A percentile compares a stretch with the other conserved stretches of the same genome.
Conservation (phyloP, 2,797 vertebrate species). For the Ceryle rudis region DNA sequence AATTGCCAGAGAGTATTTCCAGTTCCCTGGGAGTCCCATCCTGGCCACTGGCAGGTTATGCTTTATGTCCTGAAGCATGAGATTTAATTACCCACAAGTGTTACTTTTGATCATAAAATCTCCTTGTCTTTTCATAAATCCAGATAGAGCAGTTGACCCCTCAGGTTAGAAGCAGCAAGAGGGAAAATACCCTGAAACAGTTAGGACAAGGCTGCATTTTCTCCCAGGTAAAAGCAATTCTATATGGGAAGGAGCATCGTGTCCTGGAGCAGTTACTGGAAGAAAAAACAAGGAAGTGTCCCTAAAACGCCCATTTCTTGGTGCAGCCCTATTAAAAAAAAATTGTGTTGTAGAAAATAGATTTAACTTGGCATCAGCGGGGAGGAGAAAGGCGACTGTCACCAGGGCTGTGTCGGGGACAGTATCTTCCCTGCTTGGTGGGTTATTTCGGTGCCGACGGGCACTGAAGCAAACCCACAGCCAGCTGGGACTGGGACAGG, state of each 20-base stretch:
- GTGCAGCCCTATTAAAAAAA: not conserved
- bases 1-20: constrained; percentile 65
- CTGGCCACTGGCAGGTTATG: constrained; percentile 38
- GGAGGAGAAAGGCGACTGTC: not conserved
- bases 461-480: not conserved
- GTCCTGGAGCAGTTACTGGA: fast-evolving
- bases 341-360: not conserved
- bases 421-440: fast-evolving
- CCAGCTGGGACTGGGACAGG: fast-evolving
- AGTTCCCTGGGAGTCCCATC: constrained; percentile 52
- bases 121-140: not conserved
- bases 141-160: not conserved
- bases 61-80: constrained; percentile 49
- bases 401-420: not conserved
- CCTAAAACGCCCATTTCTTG: fast-evolving
- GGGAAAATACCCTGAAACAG: not conserved
- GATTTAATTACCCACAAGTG: constrained; percentile 64
- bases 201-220: not conserved
- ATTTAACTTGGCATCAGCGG: not conserved
- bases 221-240: not conserved
- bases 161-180: not conserved
- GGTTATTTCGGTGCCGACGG: not conserved
- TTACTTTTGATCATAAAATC: constrained; percentile 61
- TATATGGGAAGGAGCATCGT: not conserved
- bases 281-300: not conserved